These are phyloP conservation scores for Paedocypris micromegethes DNA, from an alignment of 2,797 vertebrate species.

Conservation along the genomic window DNA sequence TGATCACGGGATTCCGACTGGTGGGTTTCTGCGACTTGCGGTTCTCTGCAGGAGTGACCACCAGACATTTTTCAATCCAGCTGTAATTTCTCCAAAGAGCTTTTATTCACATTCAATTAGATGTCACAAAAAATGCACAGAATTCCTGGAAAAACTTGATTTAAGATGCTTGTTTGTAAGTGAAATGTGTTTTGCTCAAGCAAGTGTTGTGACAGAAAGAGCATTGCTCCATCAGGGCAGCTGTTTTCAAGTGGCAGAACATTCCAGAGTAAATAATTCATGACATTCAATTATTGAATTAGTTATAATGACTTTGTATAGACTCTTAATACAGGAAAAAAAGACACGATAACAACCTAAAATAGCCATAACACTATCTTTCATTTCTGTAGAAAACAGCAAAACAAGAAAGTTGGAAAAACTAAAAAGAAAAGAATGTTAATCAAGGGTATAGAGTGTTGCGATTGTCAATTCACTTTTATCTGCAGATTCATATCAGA, in stretches of 20 bases:
- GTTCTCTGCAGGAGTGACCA: conserved; percentile 9
- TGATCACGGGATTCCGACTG: conserved; percentile 39
- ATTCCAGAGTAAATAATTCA: conserved; percentile 24
- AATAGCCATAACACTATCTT: too few species aligned
- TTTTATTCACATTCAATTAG: background rate
- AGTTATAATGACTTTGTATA: too few species aligned
- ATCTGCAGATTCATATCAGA: too few species aligned
- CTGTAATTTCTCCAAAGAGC: background rate
- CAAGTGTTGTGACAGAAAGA: conserved; percentile 29
- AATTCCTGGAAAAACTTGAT: background rate
- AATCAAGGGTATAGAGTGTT: background rate
- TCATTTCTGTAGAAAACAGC: too few species aligned
- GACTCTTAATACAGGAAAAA: too few species aligned
- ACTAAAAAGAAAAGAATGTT: background rate
- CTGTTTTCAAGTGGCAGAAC: conserved; percentile 35
- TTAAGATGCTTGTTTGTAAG: too few species aligned
- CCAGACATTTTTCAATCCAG: background rate
- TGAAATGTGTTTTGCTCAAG: conserved; percentile 12
- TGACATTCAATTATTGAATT: too few species aligned
- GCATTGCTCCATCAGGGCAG: conserved; percentile 19
- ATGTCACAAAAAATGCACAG: background rate
- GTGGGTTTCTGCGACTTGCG: conserved; percentile 11
- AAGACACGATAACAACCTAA: too few species aligned
- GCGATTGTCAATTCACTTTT: too few species aligned
- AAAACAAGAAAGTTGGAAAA: too few species aligned